phyloP scores from a whole-genome alignment of 2,888 invertebrate species.

The Sisyra terminalis region DNA sequence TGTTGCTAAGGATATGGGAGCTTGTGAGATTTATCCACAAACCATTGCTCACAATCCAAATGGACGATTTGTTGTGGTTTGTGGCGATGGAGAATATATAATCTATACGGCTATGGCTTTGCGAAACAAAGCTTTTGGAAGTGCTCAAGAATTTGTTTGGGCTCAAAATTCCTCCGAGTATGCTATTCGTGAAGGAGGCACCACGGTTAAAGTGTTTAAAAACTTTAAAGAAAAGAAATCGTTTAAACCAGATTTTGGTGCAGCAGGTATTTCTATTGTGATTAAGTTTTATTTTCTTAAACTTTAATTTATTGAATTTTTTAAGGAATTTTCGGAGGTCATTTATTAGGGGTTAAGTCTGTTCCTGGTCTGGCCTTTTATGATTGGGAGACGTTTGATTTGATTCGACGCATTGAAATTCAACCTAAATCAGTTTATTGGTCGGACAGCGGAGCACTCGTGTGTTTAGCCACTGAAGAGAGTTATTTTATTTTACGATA shows the following conservation, averaged over 20 bases:
- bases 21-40: slow-evolving; percentile 98
- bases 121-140: slow-evolving; percentile 95
- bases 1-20: slow-evolving; percentile 96
- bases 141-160: slow-evolving; percentile 99
- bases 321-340: slow-evolving; percentile 83
- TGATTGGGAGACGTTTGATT: slow-evolving; percentile 89
- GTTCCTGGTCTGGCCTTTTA: slow-evolving; percentile 88
- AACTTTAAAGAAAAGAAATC: slow-evolving; percentile 96
- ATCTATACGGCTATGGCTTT: slow-evolving; percentile 99
- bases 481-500: slow-evolving; percentile 88
- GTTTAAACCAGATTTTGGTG: slow-evolving; percentile 93
- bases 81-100: slow-evolving; percentile 99
- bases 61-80: slow-evolving; percentile 85
- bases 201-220: slow-evolving; percentile 85
- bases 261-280: slow-evolving; percentile 53
- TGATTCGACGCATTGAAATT: slow-evolving; percentile 92
- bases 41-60: slow-evolving; percentile 97
- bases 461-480: slow-evolving; percentile 90
- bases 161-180: slow-evolving; percentile 90
- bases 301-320: slow-evolving; percentile 11
- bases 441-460: slow-evolving; percentile 89
- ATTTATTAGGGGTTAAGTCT: slow-evolving; percentile 79
- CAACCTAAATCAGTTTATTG: slow-evolving; percentile 87
- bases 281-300: slow-evolving; percentile 1
- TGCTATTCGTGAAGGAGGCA: slow-evolving; percentile 76